Percentiles rank a stretch among this genome's conserved stretches.
Conservation (phyloP, 2,797 vertebrate species). For the Serranus cabrilla region DNA sequence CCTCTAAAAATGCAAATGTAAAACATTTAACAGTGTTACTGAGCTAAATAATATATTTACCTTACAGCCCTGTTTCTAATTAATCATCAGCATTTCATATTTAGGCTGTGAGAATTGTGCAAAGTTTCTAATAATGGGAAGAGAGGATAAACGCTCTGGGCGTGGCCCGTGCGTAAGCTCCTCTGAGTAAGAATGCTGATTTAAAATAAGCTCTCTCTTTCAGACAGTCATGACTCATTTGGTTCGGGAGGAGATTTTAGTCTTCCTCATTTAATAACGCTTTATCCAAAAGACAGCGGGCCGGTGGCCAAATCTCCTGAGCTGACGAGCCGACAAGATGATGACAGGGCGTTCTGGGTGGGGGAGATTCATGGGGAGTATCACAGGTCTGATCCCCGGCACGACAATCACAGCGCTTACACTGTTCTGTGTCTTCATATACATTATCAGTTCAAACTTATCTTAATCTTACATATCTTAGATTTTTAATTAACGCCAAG, state of each 20-base stretch:
- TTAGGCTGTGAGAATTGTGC: slow-evolving; percentile 25
- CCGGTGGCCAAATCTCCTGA: slow-evolving; percentile 43
- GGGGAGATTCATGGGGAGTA: not conserved
- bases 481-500: too few relatives aligned
- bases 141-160: slow-evolving; percentile 48
- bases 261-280: slow-evolving; percentile 58
- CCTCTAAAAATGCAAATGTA: slow-evolving; percentile 47
- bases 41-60: slow-evolving; percentile 52
- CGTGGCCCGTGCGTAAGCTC: slow-evolving; percentile 39
- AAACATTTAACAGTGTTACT: slow-evolving; percentile 28
- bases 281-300: slow-evolving; percentile 36
- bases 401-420: rapidly evolving
- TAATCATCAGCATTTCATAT: slow-evolving; percentile 55
- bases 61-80: slow-evolving; percentile 57
- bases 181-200: slow-evolving; percentile 56
- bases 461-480: not conserved
- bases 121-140: slow-evolving; percentile 42
- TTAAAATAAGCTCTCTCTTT: slow-evolving; percentile 60
- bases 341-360: slow-evolving; percentile 11
- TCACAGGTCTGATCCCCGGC: slow-evolving; percentile 8
- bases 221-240: slow-evolving; percentile 55
- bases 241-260: slow-evolving; percentile 49
- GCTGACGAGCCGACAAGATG: slow-evolving; percentile 27
- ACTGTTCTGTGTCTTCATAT: not conserved
- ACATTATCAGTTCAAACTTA: not conserved